phyloP scores from a whole-genome alignment of 2,888 invertebrate genomes.

The Cetonia aurata region DNA sequence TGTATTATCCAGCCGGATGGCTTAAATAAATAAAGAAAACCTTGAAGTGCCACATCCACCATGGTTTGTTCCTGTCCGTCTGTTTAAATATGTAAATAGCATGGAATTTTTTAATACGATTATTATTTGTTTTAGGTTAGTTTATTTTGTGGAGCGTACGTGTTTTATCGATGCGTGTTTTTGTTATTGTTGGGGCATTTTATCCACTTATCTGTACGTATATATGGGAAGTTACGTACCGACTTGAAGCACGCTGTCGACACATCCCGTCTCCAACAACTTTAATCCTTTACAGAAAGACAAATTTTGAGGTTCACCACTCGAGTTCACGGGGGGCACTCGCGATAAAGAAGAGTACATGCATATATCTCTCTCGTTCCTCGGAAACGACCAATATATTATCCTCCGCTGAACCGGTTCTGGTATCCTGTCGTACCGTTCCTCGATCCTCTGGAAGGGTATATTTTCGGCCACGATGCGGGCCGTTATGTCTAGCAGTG shows the following conservation, averaged over 20 bases:
- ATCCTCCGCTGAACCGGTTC: constrained; percentile 90
- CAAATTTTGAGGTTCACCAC: constrained; percentile 82
- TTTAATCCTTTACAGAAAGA: constrained; percentile 90
- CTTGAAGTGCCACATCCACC: constrained; percentile 31
- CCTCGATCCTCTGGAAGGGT: constrained; percentile 89
- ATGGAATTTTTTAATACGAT: background rate
- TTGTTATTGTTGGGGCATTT: background rate
- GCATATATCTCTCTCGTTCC: constrained; percentile 89
- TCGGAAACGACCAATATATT: constrained; percentile 90
- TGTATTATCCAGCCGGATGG: constrained; percentile 19
- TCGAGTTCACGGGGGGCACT: constrained; percentile 65
- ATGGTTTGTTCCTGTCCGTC: constrained; percentile 18
- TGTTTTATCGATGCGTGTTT: background rate
- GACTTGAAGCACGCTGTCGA: constrained; percentile 89
- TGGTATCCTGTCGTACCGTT: constrained; percentile 88
- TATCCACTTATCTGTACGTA: background rate
- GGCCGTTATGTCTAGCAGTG: constrained; percentile 85
- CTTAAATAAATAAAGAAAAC: constrained; percentile 39
- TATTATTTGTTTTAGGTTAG: background rate
- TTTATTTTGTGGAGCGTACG: background rate
- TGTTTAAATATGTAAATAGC: constrained; percentile 3
- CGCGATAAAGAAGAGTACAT: constrained; percentile 87
- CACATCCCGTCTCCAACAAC: constrained; percentile 84
- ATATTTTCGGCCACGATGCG: constrained; percentile 87
- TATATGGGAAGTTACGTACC: constrained; percentile 72